A percentile compares a stretch with the other conserved stretches of the same genome.
phyloP scores from a whole-genome alignment of 1,140 invertebrate species.

The Drosophila murphyi region DNA sequence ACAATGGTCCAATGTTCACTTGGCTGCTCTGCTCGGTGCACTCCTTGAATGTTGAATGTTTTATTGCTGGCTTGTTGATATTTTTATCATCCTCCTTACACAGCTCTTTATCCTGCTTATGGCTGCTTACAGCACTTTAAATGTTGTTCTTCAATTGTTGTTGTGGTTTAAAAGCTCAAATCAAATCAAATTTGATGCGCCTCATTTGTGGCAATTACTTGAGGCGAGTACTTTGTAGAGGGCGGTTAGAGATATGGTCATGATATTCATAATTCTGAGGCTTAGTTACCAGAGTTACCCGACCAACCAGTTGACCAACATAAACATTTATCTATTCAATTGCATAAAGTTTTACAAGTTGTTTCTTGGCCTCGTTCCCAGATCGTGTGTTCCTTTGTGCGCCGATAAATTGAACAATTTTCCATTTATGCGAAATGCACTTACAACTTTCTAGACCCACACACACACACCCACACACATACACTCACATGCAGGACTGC shows the following conservation, averaged over 20 bases:
- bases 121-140: constrained; percentile 52
- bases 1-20: constrained; percentile 69
- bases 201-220: constrained; percentile 66
- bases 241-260: not conserved
- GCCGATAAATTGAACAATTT: constrained; percentile 74
- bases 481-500: not conserved
- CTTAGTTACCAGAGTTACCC: constrained; percentile 11
- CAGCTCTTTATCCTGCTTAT: constrained; percentile 28
- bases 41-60: constrained; percentile 57
- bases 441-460: constrained; percentile 56
- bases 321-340: constrained; percentile 72
- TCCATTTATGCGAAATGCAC: constrained; percentile 68
- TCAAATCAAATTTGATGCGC: constrained; percentile 67
- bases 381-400: constrained; percentile 14
- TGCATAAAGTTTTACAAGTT: constrained; percentile 54
- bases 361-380: constrained; percentile 12
- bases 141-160: constrained; percentile 47
- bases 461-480: no score
- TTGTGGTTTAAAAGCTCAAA: constrained; percentile 47
- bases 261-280: not conserved
- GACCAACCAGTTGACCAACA: constrained; percentile 44
- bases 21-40: constrained; percentile 42
- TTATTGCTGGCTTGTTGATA: constrained; percentile 70
- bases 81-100: constrained; percentile 56
- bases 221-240: not conserved